Evolutionary conservation across 2,113 vertebrate genomes (phyloP).

Genomic region (Fregetta grallaria): DNA sequence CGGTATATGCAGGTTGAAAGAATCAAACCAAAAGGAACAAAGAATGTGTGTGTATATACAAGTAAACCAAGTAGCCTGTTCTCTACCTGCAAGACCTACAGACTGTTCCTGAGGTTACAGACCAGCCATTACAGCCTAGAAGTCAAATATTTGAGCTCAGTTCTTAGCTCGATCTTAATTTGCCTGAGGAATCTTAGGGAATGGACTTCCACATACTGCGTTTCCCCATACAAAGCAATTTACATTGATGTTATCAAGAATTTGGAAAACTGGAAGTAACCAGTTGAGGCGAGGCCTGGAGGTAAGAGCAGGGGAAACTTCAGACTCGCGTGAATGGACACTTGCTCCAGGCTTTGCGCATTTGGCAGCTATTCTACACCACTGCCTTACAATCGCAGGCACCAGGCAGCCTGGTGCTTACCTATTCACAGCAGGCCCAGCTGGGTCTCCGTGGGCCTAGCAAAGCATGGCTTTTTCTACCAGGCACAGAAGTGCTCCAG

Average conservation of each 20-base stretch:
- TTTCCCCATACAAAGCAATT: background rate
- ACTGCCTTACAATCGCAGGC: background rate
- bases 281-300: background rate
- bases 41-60: background rate
- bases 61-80: background rate
- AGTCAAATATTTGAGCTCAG: background rate
- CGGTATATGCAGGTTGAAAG: background rate
- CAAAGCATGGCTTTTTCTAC: background rate
- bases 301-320: background rate
- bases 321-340: background rate
- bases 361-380: background rate
- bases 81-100: background rate
- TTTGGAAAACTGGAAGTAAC: background rate
- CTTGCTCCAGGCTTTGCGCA: background rate
- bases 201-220: background rate
- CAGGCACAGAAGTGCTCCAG: background rate
- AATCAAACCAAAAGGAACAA: background rate
- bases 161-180: background rate
- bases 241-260: background rate
- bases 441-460: no score
- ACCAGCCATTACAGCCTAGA: background rate
- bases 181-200: background rate
- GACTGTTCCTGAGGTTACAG: background rate
- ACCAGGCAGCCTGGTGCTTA: background rate
- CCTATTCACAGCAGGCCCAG: accelerated